Evolutionary conservation across 2,888 invertebrate genomes (phyloP).

Genomic region (Orchestes rusci): DNA sequence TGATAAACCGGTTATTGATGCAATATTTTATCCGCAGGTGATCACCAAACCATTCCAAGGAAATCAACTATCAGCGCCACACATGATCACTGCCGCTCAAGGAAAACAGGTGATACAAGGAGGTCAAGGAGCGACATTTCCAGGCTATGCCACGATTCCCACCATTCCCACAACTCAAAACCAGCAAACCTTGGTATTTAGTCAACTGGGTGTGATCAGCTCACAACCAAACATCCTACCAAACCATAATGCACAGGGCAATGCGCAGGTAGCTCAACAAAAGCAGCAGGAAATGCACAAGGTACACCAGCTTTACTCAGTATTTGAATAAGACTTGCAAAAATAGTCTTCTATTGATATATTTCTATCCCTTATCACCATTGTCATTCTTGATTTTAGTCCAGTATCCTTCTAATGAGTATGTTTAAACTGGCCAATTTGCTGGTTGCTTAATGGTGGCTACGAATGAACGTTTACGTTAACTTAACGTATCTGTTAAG

Average conservation of each 20-base stretch:
- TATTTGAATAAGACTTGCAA: too few relatives aligned
- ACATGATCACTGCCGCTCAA: conserved; percentile 72
- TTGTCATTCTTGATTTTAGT: too few relatives aligned
- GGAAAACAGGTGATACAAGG: conserved; percentile 65
- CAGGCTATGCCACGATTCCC: conserved; percentile 72
- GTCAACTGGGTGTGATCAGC: conserved; percentile 62
- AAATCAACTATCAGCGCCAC: conserved; percentile 51
- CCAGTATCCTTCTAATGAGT: too few relatives aligned
- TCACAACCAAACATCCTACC: conserved; percentile 62
- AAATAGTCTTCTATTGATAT: too few relatives aligned
- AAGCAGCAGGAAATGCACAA: conserved; percentile 61
- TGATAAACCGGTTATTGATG: too few relatives aligned
- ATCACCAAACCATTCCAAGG: conserved; percentile 83
- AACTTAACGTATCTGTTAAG: too few relatives aligned
- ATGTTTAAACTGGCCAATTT: too few relatives aligned
- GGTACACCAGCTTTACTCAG: conserved; percentile 34
- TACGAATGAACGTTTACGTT: too few relatives aligned
- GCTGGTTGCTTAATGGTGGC: too few relatives aligned
- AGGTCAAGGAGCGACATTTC: conserved; percentile 59
- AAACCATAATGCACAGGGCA: conserved; percentile 48
- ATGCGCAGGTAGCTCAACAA: conserved; percentile 48
- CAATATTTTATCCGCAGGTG: too few relatives aligned
- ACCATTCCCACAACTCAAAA: conserved; percentile 68
- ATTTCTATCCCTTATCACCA: too few relatives aligned
- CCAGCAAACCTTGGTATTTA: conserved; percentile 73